Conservation (phyloP, 2,888 invertebrate genomes). For the Tricholauxania praeusta region DNA sequence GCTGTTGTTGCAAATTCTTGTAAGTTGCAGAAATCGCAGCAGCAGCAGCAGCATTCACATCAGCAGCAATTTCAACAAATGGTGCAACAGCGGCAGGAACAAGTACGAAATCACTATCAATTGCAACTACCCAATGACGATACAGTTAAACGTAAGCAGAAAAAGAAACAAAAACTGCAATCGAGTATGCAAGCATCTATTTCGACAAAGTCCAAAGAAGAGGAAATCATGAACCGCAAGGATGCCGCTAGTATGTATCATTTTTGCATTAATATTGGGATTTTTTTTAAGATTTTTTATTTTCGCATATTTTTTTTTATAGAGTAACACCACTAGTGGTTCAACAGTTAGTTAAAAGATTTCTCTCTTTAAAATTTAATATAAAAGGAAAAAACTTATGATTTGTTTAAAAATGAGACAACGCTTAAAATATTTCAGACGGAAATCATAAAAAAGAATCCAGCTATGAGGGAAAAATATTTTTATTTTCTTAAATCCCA, state of each 20-base stretch:
- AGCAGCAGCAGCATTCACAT: conserved; percentile 42
- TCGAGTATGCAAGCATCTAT: not conserved
- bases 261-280: conserved; percentile 29
- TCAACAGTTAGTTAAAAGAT: no score
- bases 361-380: no score
- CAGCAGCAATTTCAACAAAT: conserved; percentile 46
- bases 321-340: no score
- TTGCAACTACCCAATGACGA: conserved; percentile 1
- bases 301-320: no score
- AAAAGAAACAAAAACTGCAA: conserved; percentile 10
- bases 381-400: no score
- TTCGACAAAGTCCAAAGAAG: conserved; percentile 36
- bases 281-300: no score
- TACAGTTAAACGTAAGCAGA: not conserved
- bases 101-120: not conserved
- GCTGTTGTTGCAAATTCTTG: conserved; percentile 27
- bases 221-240: conserved; percentile 52
- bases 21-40: conserved; percentile 42
- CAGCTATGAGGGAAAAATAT: no score
- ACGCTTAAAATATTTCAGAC: no score
- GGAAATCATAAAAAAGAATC: no score
- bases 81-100: conserved; percentile 47
- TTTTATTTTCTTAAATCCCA: no score
- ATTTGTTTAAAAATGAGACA: no score
- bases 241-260: conserved; percentile 54